Evolutionary conservation across 2,113 vertebrate genomes (phyloP).

Genomic region (Rhinogobius similis): DNA sequence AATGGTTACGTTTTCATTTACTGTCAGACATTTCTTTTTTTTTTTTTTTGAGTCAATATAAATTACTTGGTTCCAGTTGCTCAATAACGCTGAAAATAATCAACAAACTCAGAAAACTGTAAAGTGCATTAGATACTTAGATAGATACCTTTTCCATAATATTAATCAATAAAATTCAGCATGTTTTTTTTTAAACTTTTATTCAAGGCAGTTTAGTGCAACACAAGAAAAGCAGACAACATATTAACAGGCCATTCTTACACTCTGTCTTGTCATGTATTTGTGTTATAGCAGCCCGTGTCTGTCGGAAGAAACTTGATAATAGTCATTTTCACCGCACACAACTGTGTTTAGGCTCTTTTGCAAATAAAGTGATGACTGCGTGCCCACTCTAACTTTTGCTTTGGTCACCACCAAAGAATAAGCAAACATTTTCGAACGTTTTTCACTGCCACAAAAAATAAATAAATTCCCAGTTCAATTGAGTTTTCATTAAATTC

Average conservation of each 20-base stretch:
- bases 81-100: slow-evolving; percentile 4
- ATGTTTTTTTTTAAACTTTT: slow-evolving; percentile 28
- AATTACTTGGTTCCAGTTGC: background rate
- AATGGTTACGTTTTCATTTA: background rate
- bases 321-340: slow-evolving; percentile 73
- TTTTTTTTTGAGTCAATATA: background rate
- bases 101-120: too few relatives aligned
- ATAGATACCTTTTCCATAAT: too few relatives aligned
- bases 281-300: slow-evolving; percentile 47
- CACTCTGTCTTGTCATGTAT: slow-evolving; percentile 50
- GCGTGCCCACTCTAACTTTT: slow-evolving; percentile 63
- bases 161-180: too few relatives aligned
- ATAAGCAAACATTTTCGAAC: slow-evolving; percentile 20
- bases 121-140: too few relatives aligned
- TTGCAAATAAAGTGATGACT: slow-evolving; percentile 65
- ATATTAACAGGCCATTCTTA: slow-evolving; percentile 54
- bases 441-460: slow-evolving; percentile 5
- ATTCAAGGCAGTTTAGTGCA: background rate
- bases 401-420: slow-evolving; percentile 62
- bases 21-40: background rate
- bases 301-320: slow-evolving; percentile 60
- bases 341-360: slow-evolving; percentile 43
- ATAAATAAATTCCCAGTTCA: background rate
- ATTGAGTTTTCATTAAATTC: background rate
- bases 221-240: slow-evolving; percentile 39